These are phyloP conservation scores for Pegoplata infirma DNA, from an alignment of 2,888 invertebrate genomes.

Conservation along the genomic window DNA sequence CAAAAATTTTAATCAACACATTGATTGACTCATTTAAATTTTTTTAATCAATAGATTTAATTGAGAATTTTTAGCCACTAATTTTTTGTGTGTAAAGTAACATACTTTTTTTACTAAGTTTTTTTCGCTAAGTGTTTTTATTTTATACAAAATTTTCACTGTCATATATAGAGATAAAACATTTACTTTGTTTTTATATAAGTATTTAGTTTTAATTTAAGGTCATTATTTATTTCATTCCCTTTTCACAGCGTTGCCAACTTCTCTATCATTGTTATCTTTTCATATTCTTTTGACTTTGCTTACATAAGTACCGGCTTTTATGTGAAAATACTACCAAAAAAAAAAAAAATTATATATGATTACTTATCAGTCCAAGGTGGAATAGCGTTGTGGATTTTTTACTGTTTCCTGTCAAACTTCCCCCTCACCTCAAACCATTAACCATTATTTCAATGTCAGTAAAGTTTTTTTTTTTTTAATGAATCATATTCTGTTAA, in stretches of 20 bases:
- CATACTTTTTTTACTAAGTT: no score
- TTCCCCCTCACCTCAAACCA: constrained; percentile 4
- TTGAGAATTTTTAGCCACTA: no score
- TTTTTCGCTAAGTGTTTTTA: background rate
- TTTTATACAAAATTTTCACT: background rate
- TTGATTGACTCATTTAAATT: no score
- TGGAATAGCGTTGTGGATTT: background rate
- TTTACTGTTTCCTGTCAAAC: constrained; percentile 28
- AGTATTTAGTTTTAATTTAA: constrained; percentile 22
- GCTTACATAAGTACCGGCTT: constrained; percentile 17
- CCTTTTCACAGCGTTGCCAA: background rate
- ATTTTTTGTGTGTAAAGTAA: no score
- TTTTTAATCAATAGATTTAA: no score
- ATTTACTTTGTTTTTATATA: background rate
- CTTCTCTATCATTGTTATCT: background rate
- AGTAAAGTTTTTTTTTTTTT: constrained; percentile 1
- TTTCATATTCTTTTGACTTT: background rate
- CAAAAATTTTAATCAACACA: no score
- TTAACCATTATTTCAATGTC: constrained; percentile 14
- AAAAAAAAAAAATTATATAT: constrained; percentile 5
- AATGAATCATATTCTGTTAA: constrained; percentile 30
- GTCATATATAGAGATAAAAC: constrained; percentile 17
- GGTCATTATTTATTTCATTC: background rate
- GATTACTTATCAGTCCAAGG: constrained; percentile 38
- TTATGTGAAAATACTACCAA: constrained; percentile 15